A percentile compares a stretch with the other conserved stretches of the same genome.
These are phyloP conservation scores for Xenopus laevis DNA, from an alignment of 2,113 vertebrate genomes.

Conservation along the genomic window DNA sequence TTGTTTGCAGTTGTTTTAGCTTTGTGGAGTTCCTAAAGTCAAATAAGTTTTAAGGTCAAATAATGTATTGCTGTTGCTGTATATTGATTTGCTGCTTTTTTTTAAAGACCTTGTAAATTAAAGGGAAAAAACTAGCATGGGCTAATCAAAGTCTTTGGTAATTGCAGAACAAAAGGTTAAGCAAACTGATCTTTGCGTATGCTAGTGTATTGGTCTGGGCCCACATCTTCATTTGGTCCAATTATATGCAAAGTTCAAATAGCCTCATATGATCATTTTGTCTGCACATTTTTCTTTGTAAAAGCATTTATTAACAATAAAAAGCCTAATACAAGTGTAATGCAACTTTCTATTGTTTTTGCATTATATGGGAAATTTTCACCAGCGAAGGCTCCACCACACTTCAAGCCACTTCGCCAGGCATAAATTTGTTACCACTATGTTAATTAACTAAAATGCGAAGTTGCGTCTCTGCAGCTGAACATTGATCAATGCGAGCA, in stretches of 20 bases:
- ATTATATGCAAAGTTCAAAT: constrained; percentile 47
- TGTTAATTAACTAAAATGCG: no score
- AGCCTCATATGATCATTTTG: not conserved
- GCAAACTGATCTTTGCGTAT: constrained; percentile 48
- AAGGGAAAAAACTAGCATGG: constrained; percentile 31
- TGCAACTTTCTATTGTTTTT: no score
- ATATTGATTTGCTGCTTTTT: constrained; percentile 46
- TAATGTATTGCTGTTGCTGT: constrained; percentile 58
- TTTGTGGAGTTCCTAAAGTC: constrained; percentile 56
- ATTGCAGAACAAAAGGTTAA: constrained; percentile 64
- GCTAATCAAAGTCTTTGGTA: constrained; percentile 62
- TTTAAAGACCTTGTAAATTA: constrained; percentile 48
- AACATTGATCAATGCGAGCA: no score
- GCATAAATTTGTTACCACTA: no score
- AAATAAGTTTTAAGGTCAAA: constrained; percentile 34
- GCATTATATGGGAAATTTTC: no score
- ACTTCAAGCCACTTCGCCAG: no score
- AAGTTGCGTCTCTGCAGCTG: no score
- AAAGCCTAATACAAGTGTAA: no score
- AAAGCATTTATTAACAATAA: no score
- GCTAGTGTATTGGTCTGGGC: constrained; percentile 35
- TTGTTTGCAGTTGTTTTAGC: constrained; percentile 51
- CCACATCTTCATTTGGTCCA: constrained; percentile 26
- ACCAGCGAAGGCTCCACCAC: no score
- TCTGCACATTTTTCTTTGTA: no score